These are phyloP conservation scores for Hylomyscus alleni DNA, from an alignment of 2,797 vertebrate species.

Conservation along the genomic window DNA sequence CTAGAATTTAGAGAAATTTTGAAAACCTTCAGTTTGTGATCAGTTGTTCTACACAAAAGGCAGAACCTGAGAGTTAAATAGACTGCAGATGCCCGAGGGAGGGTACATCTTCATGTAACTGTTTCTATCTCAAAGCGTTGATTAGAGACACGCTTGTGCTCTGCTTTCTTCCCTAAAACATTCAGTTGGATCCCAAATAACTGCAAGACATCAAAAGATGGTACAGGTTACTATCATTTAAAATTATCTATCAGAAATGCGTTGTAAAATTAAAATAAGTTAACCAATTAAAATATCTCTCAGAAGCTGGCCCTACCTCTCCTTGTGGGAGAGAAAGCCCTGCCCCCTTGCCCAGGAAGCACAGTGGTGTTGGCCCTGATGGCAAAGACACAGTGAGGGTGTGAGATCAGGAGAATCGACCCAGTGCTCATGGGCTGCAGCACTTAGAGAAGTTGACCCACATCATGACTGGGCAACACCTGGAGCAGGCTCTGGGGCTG, in stretches of 20 bases:
- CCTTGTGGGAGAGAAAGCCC: neutral
- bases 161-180: constrained; percentile 25
- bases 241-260: neutral
- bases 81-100: neutral
- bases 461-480: too few relatives aligned
- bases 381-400: neutral
- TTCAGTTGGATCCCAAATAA: constrained; percentile 14
- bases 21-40: constrained; percentile 8
- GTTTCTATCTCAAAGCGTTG: constrained; percentile 27
- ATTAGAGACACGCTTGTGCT: neutral
- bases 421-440: neutral
- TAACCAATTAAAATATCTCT: neutral
- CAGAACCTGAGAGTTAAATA: constrained; percentile 27
- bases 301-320: neutral
- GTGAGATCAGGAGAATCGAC: neutral
- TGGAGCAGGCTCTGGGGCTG: neutral
- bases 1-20: constrained; percentile 38
- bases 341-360: neutral
- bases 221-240: neutral
- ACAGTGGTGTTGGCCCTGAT: neutral
- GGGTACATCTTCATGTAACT: neutral
- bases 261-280: neutral
- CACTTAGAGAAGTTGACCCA: neutral
- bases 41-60: constrained; percentile 23
- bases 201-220: neutral